Base-by-base conservation (phyloP, 2,888 invertebrate species). In the Phoenoteleia sp. region DNA sequence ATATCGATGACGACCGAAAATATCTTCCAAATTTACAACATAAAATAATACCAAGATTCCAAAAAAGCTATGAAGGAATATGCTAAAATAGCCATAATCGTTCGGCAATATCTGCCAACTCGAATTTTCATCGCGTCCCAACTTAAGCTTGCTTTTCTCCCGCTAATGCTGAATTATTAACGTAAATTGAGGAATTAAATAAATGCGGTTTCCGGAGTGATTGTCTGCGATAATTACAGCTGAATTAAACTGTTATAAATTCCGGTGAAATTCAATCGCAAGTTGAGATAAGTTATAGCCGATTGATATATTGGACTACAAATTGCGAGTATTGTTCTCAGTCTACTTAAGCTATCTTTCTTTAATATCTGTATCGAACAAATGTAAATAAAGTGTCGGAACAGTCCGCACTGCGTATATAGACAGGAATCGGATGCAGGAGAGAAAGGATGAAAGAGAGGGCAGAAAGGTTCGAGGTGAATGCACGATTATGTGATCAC, bases 401-500 rank as follows among this genome's bases (percentile, higher is more conserved):
- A 80, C 76, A 76, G 76, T 72, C 80, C 77, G 39, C 66, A 62
- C 47, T 75, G 85, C 81, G 79, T 80, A 82, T 80, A 80, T 79
- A 80, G 75, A 80, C 80, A 74, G 76, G 83, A 79, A 80, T 84
- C 67, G 81, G 72, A 79, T 56, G 75, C 80, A 84, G 86, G 79
- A 86, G 81, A 83, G 85, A 87, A 74, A 82, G 86, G 80, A 82
- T 76, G 76, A 77, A 84, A 81, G 62, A 82, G 84, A 85, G 69
- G 86, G 86, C 86, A 82, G 84, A 75, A 83, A 88, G 85, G 85
- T 89, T 89, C 83, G 89, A 89, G 92, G 92, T 92, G 91, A 92
- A 92, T 88, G 92, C 89, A 92, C 92, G 92, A 92, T 92, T 92
- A 92, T 92, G 91, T 91, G 92, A 92, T 92, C 92, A 92, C 89